phyloP scores from a whole-genome alignment of 2,888 invertebrate genomes.

The Agriopis aurantiaria region DNA sequence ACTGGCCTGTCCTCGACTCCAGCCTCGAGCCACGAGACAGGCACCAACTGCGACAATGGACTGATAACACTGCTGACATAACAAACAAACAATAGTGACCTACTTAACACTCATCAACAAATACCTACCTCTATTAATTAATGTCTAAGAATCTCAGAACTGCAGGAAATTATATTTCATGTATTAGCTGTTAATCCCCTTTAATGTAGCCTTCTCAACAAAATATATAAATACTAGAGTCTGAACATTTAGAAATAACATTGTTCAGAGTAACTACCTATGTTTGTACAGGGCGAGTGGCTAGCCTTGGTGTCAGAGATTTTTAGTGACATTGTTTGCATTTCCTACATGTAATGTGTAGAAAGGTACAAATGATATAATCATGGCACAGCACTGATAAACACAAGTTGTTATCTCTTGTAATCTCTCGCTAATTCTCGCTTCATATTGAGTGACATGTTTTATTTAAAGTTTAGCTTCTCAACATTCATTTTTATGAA shows the following conservation, averaged over 20 bases:
- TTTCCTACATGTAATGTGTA: not conserved
- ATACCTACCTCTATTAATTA: not conserved
- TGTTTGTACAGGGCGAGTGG: too few species aligned
- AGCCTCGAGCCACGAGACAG: not conserved
- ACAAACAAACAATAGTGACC: slow-evolving; percentile 13
- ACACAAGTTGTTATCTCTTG: slow-evolving; percentile 11
- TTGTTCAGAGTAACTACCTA: too few species aligned
- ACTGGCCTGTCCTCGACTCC: not conserved
- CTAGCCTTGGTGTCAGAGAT: too few species aligned
- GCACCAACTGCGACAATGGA: not conserved
- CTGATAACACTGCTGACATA: slow-evolving; percentile 12
- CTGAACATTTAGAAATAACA: too few species aligned
- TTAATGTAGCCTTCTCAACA: too few species aligned
- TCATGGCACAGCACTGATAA: slow-evolving; percentile 15
- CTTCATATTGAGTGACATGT: not conserved
- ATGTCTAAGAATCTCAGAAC: not conserved
- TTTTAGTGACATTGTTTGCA: not conserved
- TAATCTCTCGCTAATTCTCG: slow-evolving; percentile 18
- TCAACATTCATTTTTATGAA: too few species aligned
- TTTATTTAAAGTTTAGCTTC: not conserved
- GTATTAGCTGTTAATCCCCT: not conserved
- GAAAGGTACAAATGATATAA: slow-evolving; percentile 2
- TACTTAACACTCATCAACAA: not conserved
- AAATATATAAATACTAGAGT: too few species aligned
- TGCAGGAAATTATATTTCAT: too few species aligned